A percentile compares a stretch with the other conserved stretches of the same genome.
Evolutionary conservation across 2,888 invertebrate species (phyloP).

Genomic region (Himalopsyche japonica): DNA sequence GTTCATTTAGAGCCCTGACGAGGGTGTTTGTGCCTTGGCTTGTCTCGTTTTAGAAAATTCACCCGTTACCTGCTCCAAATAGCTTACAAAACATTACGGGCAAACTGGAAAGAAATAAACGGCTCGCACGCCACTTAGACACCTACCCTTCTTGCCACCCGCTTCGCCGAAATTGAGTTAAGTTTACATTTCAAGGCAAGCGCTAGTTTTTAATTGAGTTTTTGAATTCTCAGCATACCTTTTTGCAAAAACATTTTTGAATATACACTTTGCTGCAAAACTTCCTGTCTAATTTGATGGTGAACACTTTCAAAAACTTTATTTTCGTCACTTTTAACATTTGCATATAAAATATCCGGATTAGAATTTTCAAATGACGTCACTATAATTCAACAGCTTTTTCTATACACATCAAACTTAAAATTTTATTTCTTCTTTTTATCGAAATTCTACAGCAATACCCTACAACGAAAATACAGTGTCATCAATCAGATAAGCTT

Average conservation of each 20-base stretch:
- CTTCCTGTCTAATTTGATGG: too few species aligned
- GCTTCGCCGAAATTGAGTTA: background rate
- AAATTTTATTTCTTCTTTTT: too few species aligned
- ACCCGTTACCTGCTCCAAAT: background rate
- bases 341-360: too few species aligned
- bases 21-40: background rate
- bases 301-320: too few species aligned
- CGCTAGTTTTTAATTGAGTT: background rate
- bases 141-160: background rate
- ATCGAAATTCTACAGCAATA: too few species aligned
- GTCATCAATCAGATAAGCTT: too few species aligned
- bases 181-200: background rate
- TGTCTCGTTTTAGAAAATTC: background rate
- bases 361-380: too few species aligned
- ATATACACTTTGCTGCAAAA: background rate
- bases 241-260: background rate
- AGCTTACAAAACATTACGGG: background rate
- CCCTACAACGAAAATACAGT: too few species aligned
- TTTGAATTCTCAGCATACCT: background rate
- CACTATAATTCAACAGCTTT: too few species aligned
- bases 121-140: background rate
- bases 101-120: background rate
- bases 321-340: too few species aligned
- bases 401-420: too few species aligned
- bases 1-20: background rate